These are phyloP conservation scores for Cordilura impudica DNA, from an alignment of 2,888 invertebrate species.

Conservation along the genomic window DNA sequence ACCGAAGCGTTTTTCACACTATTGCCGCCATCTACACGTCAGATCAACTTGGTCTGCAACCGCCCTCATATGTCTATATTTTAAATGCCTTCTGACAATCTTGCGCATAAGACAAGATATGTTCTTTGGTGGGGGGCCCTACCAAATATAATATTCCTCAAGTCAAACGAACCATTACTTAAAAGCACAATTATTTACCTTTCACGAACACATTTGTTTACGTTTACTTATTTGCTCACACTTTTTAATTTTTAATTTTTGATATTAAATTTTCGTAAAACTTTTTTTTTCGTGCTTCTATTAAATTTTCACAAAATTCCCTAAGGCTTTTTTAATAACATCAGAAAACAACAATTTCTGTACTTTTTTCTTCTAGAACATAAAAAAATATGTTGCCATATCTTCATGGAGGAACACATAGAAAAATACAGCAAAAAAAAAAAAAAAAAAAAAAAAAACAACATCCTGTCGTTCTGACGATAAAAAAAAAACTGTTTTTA, in stretches of 20 bases:
- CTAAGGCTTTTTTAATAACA: constrained; percentile 33
- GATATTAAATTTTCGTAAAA: neutral
- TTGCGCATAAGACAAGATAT: too few species aligned
- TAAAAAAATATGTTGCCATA: constrained; percentile 44
- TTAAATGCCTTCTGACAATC: too few species aligned
- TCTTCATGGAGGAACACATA: constrained; percentile 10
- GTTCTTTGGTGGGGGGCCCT: too few species aligned
- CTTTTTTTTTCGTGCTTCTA: constrained; percentile 2
- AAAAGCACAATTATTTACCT: neutral
- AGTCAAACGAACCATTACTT: too few species aligned
- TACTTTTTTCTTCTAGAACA: neutral
- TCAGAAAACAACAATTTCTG: constrained; percentile 30
- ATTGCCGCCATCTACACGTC: too few species aligned
- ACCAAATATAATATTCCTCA: too few species aligned
- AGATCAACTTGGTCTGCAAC: too few species aligned
- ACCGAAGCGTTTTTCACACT: too few species aligned
- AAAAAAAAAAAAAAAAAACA: constrained; percentile 7
- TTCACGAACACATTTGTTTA: neutral
- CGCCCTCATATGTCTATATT: too few species aligned
- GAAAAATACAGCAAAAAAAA: neutral
- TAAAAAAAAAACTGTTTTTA: constrained; percentile 26
- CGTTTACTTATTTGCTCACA: neutral
- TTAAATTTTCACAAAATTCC: constrained; percentile 31
- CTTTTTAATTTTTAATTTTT: neutral
- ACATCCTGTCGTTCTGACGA: constrained; percentile 44